These are phyloP conservation scores for Ophion slaviceki DNA, from an alignment of 2,888 invertebrate genomes.

Conservation along the genomic window DNA sequence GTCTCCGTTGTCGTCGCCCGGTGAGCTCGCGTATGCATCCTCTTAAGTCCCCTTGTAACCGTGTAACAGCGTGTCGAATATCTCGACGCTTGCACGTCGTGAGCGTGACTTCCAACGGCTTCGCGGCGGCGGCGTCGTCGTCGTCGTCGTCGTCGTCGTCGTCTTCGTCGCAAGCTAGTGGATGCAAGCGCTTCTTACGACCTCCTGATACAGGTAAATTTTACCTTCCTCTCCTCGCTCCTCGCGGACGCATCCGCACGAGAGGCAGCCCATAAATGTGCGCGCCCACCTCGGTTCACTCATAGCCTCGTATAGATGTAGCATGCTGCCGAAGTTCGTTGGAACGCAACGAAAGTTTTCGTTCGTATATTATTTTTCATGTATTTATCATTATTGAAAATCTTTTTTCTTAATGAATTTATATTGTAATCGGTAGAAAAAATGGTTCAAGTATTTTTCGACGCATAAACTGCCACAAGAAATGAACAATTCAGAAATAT, in stretches of 20 bases:
- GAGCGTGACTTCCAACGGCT: conserved; percentile 65
- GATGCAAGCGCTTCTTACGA: conserved; percentile 46
- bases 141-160: conserved; percentile 3
- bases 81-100: conserved; percentile 59
- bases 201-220: conserved; percentile 18
- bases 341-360: too few species aligned
- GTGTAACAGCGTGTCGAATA: conserved; percentile 66
- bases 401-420: too few species aligned
- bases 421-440: too few species aligned
- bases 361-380: too few species aligned
- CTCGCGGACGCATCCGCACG: too few species aligned
- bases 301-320: too few species aligned
- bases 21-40: conserved; percentile 56
- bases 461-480: too few species aligned
- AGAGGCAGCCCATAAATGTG: not conserved
- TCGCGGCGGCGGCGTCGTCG: conserved; percentile 40
- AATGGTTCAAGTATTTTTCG: too few species aligned
- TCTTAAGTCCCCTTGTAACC: conserved; percentile 65
- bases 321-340: too few species aligned
- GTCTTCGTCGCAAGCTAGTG: conserved; percentile 5
- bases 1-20: conserved; percentile 16
- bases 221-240: not conserved
- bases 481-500: too few species aligned
- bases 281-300: not conserved
- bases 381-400: too few species aligned